Percentiles rank a stretch among this genome's conserved stretches.
These are phyloP conservation scores for Lonchura striata DNA, from an alignment of 2,113 vertebrate genomes.

Conservation along the genomic window DNA sequence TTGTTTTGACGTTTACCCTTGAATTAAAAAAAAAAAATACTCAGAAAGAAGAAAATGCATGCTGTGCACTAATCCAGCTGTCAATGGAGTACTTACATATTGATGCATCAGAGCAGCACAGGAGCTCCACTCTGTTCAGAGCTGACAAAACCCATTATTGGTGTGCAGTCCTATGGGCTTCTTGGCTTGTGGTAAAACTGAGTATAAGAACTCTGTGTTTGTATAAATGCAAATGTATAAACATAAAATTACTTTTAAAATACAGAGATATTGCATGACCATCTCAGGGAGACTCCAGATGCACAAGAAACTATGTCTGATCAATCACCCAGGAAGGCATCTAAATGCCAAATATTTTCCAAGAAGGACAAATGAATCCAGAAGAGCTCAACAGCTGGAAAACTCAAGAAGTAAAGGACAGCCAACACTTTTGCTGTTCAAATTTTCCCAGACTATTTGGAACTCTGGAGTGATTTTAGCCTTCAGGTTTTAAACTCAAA, in stretches of 20 bases:
- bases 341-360: background rate
- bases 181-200: background rate
- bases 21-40: conserved; percentile 59
- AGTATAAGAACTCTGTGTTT: background rate
- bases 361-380: background rate
- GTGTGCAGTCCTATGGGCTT: background rate
- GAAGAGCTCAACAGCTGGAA: background rate
- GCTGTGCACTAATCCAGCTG: conserved; percentile 49
- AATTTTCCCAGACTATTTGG: background rate
- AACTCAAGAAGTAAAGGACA: background rate
- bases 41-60: conserved; percentile 38
- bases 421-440: background rate
- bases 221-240: background rate
- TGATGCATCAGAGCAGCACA: conserved; percentile 1
- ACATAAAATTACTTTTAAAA: background rate
- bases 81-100: conserved; percentile 26
- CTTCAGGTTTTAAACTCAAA: background rate
- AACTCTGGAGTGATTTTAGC: background rate
- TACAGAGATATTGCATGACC: background rate
- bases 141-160: background rate
- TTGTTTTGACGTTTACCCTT: conserved; percentile 72
- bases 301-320: background rate
- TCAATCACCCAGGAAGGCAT: background rate
- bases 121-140: background rate
- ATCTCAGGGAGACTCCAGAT: background rate